Conservation (phyloP, 1,140 invertebrate genomes). For the Globodera rostochiensis region DNA sequence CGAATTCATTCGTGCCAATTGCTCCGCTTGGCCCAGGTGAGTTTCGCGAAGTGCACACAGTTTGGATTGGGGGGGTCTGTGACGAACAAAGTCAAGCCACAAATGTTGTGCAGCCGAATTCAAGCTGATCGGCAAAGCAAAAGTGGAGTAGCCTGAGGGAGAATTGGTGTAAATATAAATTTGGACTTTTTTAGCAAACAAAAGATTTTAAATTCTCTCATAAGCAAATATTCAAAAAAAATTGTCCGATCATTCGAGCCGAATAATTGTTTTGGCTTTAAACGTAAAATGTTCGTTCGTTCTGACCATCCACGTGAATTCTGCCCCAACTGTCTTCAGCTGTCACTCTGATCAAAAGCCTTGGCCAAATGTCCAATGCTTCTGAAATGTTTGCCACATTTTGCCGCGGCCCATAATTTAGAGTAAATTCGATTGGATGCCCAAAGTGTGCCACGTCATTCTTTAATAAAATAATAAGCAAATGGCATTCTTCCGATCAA, state of each 20-base stretch:
- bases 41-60: neutral
- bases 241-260: no score
- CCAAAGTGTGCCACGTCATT: constrained; percentile 24
- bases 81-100: neutral
- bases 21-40: neutral
- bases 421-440: constrained; percentile 14
- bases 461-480: neutral
- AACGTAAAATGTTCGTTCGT: no score
- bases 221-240: no score
- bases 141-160: neutral
- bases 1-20: neutral
- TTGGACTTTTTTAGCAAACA: neutral
- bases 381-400: neutral
- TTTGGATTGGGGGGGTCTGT: neutral
- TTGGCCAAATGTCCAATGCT: constrained; percentile 13
- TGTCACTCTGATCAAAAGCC: constrained; percentile 10
- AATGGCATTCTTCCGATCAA: no score
- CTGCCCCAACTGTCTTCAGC: constrained; percentile 20
- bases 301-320: constrained; percentile 16
- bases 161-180: neutral
- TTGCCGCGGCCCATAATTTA: neutral
- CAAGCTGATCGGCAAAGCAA: constrained; percentile 7
- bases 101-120: neutral
- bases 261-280: no score
- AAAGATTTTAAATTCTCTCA: no score